Evolutionary conservation across 2,888 invertebrate species (phyloP).

Genomic region (Brachylomia viminalis): DNA sequence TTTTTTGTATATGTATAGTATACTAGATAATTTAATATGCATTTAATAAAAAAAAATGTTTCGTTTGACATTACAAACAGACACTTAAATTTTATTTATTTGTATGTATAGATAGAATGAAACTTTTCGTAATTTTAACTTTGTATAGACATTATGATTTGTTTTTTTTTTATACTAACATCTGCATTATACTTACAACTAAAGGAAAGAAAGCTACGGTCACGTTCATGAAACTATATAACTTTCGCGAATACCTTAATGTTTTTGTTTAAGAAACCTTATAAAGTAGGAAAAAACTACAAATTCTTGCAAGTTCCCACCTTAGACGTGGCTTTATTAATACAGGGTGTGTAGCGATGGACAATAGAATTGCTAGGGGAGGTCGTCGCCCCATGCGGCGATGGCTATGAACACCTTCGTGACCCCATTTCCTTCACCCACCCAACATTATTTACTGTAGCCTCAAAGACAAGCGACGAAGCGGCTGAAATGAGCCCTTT

Average conservation of each 20-base stretch:
- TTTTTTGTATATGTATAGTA: too few species aligned
- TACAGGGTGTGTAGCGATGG: conserved; percentile 18
- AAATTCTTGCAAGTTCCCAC: neutral
- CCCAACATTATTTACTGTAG: conserved; percentile 18
- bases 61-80: too few species aligned
- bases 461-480: conserved; percentile 9
- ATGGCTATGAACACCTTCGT: conserved; percentile 23
- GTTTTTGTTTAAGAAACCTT: conserved; percentile 2
- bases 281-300: neutral
- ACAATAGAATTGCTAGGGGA: conserved; percentile 41
- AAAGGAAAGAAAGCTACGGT: neutral
- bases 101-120: too few species aligned
- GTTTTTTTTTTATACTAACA: neutral
- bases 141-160: neutral
- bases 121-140: neutral
- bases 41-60: too few species aligned
- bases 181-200: neutral
- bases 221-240: neutral
- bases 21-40: too few species aligned
- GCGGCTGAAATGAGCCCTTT: conserved; percentile 2
- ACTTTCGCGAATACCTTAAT: too few species aligned
- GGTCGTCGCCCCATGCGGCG: conserved; percentile 38
- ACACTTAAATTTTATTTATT: too few species aligned
- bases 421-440: conserved; percentile 37
- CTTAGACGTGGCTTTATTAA: neutral